phyloP scores from a whole-genome alignment of 2,888 invertebrate species.

The Trachelus iudaicus region DNA sequence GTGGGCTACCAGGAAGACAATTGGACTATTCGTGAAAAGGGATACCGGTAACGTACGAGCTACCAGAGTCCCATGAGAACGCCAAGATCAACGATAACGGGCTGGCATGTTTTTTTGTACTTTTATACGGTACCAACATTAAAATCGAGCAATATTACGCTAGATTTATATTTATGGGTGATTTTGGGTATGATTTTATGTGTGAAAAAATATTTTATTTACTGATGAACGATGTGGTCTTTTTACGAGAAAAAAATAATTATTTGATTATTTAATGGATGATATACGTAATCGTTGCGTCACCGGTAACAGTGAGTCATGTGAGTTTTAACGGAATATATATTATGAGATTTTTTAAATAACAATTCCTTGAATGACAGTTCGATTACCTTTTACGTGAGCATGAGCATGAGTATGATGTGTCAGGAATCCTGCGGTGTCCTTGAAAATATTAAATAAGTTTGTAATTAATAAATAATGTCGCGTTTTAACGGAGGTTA shows the following conservation, averaged over 20 bases:
- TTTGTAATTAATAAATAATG: background rate
- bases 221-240: background rate
- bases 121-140: background rate
- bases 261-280: background rate
- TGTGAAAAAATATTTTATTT: background rate
- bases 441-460: background rate
- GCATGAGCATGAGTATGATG: background rate
- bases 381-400: background rate
- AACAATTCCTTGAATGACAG: background rate
- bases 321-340: background rate
- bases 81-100: background rate
- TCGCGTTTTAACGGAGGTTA: too few relatives aligned
- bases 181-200: background rate
- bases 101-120: background rate
- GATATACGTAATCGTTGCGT: background rate
- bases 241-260: background rate
- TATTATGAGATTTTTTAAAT: background rate
- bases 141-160: background rate
- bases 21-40: background rate
- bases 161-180: background rate
- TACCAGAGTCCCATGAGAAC: background rate
- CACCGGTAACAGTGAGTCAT: background rate
- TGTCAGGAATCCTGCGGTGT: background rate
- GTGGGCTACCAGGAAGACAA: conserved; percentile 23
- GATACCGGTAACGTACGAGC: background rate